Evolutionary conservation across 1,140 invertebrate genomes (phyloP), one percentile per base, ranked within the genome.

Genomic region (Heliothis subflexa): DNA sequence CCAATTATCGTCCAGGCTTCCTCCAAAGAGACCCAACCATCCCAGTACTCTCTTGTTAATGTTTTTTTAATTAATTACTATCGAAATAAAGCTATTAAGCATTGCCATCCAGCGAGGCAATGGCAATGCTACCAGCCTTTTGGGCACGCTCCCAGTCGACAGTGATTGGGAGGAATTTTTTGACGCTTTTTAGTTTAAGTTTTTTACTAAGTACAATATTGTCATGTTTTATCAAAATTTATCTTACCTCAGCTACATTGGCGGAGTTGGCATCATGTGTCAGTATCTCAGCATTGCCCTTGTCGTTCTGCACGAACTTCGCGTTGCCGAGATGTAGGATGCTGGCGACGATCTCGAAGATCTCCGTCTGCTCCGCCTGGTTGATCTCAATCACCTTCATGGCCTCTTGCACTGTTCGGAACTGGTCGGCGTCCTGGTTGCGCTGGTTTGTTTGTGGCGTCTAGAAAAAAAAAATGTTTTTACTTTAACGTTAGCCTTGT

Each of bases 301-400:
- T 96, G 3, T 96, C 96, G 83, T 97, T 97, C 28, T 95, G 95
- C 10, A 90, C 91, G 86, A 97, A 97, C 55, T 95, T 95, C 4
- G 97, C 94, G 84, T 97, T 97, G 45, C 98, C 98, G 79, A 98
- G 95, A 85, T 98, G 97, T 57, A 98, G 94, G 16, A 98, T 96
- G 54, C 97, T 97, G 10, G 97, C 97, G 18, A 98, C 96, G 77
- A 97, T 97, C 13, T 95, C 93, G 86, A 98, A 97, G 78, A 98
- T 97, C 82, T 97, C 97, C 12, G 95, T 94, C 91, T 97, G 97
- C 82, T 97, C 97, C 14, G 93, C 85, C 13, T 95, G 89, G 7
- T 91, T 94, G 80, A 98, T 96, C 68, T 97, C 97, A 16, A 97
- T 96, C 0, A 96, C 96, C 55, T 95, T 95, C 95, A 97, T 96